Conservation (phyloP, 2,797 vertebrate genomes). For the Xyrichtys novacula region DNA sequence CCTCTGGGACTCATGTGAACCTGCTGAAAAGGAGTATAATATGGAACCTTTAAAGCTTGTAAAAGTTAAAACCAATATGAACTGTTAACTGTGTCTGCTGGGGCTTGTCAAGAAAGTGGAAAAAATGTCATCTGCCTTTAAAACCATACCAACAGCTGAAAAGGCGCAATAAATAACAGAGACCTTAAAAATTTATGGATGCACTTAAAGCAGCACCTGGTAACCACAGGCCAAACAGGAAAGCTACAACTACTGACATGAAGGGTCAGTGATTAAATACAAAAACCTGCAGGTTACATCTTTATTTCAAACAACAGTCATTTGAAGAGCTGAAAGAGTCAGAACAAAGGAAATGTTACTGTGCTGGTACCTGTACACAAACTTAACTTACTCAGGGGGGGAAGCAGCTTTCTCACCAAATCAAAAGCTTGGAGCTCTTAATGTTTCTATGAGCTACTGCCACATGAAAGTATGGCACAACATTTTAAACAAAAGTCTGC, state of each 20-base stretch:
- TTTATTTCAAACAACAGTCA: conserved; percentile 4
- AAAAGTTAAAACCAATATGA: conserved; percentile 54
- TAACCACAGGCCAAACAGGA: conserved; percentile 44
- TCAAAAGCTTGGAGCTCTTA: conserved; percentile 51
- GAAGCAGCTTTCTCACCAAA: conserved; percentile 41
- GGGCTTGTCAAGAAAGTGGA: conserved; percentile 48
- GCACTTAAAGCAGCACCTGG: conserved; percentile 59
- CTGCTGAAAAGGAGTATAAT: too few relatives aligned
- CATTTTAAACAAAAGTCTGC: conserved; percentile 70
- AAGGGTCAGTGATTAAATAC: conserved; percentile 34
- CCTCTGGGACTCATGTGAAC: too few relatives aligned
- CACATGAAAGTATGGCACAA: conserved; percentile 70
- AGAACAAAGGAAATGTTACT: conserved; percentile 19
- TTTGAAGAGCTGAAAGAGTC: conserved; percentile 4
- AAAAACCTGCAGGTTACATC: conserved; percentile 21
- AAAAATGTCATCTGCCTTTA: conserved; percentile 46
- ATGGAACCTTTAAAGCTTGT: too few relatives aligned
- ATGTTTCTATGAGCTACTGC: conserved; percentile 39
- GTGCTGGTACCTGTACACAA: conserved; percentile 16
- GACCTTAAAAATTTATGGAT: conserved; percentile 48
- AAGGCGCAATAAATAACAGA: conserved; percentile 51
- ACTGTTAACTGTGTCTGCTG: conserved; percentile 51
- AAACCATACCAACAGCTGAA: conserved; percentile 26
- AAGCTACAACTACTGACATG: too few relatives aligned
- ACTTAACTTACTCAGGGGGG: conserved; percentile 38